Base-by-base conservation (phyloP, 2,888 invertebrate species). In the Acleris laterana region DNA sequence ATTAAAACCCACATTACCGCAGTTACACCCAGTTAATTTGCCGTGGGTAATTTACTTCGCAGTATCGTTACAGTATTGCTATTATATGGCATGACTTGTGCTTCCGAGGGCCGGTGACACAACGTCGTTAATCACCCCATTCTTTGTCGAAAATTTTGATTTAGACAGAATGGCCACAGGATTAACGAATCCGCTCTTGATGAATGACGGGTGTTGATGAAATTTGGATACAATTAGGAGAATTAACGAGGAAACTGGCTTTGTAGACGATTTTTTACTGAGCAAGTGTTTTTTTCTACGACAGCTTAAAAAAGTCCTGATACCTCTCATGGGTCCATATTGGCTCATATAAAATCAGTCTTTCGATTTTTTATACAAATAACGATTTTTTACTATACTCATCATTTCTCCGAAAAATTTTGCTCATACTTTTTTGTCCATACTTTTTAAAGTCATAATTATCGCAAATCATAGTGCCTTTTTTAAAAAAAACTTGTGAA, bases 71-170 rank as follows among this genome's bases (percentile, higher is more conserved):
- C 84, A 86, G 86, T 87, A 87, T 89, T 85, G 87, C 89, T 87
- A 88, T 90, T 91, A 90, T 89, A 85, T 85, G 77, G 82, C 83
- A 83, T 90, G 90, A 91, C 90, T 91, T 78, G 89, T 79, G 81
- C 81, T 85, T 88, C 84, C 83, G 84, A 83, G 84, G 88, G 89
- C 85, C 77, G 79, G 80, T 87, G 91, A 90, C 91, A 89, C 79
- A 72, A 76, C 83, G 82, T 90, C 92, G 87, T 92, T 89, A 92
- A 92, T 92, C 92, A 92, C 81, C 81, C 78, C 75, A 85, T 85
- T 87, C 81, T 83, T 79, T 77, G 77, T 83, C 85, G 85, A 85
- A 88, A 88, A 87, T 89, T 91, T 89, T 88, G 88, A 90, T 90
- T 90, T 88, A 88, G 87, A 88, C 84, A 83, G 79, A 87, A 87